phyloP scores from a whole-genome alignment of 2,113 vertebrate species.

The Carlito syrichta region DNA sequence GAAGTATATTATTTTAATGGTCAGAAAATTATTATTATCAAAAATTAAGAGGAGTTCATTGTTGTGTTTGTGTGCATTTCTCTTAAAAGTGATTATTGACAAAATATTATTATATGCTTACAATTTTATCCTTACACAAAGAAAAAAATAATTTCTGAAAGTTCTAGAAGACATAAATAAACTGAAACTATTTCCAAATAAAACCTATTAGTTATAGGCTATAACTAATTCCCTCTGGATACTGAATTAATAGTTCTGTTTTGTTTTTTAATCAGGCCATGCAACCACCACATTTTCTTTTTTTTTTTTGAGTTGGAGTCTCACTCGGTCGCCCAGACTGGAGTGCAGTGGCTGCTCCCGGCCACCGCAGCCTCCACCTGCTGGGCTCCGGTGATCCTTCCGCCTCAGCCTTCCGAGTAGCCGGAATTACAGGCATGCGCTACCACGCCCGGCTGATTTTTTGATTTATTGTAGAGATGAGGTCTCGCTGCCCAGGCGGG shows the following conservation, averaged over 20 bases:
- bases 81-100: background rate
- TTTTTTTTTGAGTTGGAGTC: too few species aligned
- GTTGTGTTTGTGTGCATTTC: background rate
- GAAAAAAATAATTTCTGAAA: background rate
- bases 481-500: too few species aligned
- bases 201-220: too few species aligned
- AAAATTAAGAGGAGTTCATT: background rate
- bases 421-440: too few species aligned
- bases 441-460: too few species aligned
- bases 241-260: conserved; percentile 57
- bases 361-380: too few species aligned
- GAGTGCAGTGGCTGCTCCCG: too few species aligned
- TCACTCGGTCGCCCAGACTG: too few species aligned
- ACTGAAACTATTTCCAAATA: background rate
- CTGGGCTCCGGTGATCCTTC: too few species aligned
- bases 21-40: background rate
- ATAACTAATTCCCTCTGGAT: conserved; percentile 50
- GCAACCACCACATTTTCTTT: conserved; percentile 64
- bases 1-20: background rate
- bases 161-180: background rate
- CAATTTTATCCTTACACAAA: background rate
- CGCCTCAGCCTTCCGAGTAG: too few species aligned
- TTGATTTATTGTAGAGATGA: too few species aligned
- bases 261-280: conserved; percentile 57
- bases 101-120: background rate